Evolutionary conservation across 2,888 invertebrate genomes (phyloP).

Genomic region (Mimumesa dahlbomi): DNA sequence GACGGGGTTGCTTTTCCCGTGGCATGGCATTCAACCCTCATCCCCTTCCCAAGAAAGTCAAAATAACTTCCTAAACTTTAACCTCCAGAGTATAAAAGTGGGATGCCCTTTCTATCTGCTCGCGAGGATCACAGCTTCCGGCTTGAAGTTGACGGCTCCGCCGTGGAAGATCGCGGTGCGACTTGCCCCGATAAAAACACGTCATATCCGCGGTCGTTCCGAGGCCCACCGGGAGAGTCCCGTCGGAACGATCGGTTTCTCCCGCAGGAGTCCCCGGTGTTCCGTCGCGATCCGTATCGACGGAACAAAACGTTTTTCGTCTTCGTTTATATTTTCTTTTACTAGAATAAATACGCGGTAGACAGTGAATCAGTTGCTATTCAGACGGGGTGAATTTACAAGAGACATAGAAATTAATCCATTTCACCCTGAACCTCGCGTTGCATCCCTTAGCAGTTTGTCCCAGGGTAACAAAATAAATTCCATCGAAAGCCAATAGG

Average conservation of each 20-base stretch:
- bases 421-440: too few species aligned
- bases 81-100: slow-evolving; percentile 75
- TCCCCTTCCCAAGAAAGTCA: too few species aligned
- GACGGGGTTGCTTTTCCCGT: slow-evolving; percentile 60
- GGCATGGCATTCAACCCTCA: slow-evolving; percentile 35
- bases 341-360: too few species aligned
- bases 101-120: slow-evolving; percentile 73
- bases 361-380: too few species aligned
- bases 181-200: slow-evolving; percentile 71
- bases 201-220: slow-evolving; percentile 69
- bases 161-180: slow-evolving; percentile 31
- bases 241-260: slow-evolving; percentile 48
- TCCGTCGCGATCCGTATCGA: too few species aligned
- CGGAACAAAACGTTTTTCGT: too few species aligned
- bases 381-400: too few species aligned
- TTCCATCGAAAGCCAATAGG: too few species aligned
- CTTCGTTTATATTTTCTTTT: too few species aligned
- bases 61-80: slow-evolving; percentile 77
- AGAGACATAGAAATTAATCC: too few species aligned
- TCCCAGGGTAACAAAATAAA: too few species aligned
- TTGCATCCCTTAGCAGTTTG: too few species aligned
- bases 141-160: slow-evolving; percentile 58
- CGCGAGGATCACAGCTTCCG: slow-evolving; percentile 69
- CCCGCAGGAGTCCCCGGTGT: slow-evolving; percentile 22
- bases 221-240: slow-evolving; percentile 32